Evolutionary conservation across 2,888 invertebrate genomes (phyloP).

Genomic region (Auanema sp.): DNA sequence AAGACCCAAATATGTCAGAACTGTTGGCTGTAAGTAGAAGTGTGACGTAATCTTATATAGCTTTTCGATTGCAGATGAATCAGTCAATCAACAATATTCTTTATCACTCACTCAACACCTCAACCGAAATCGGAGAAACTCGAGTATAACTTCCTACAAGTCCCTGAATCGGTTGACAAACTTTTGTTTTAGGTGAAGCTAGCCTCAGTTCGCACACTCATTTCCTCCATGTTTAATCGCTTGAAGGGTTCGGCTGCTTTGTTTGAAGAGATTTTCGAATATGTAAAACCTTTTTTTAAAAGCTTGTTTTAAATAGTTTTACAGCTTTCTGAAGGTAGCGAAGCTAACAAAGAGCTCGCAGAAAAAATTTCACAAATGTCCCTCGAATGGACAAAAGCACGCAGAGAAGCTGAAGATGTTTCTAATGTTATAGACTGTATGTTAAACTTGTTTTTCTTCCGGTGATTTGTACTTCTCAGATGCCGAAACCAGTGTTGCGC

Average conservation of each 20-base stretch:
- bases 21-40: too few relatives aligned
- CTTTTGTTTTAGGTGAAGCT: background rate
- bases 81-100: background rate
- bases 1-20: too few relatives aligned
- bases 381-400: background rate
- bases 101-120: background rate
- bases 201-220: background rate
- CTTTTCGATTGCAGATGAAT: slow-evolving; percentile 3
- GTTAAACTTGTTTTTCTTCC: background rate
- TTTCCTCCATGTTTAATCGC: background rate
- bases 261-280: slow-evolving; percentile 1
- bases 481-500: background rate
- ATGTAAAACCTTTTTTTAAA: background rate
- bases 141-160: background rate
- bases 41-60: too few relatives aligned
- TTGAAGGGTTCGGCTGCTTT: background rate
- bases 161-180: too few relatives aligned
- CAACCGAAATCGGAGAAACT: background rate
- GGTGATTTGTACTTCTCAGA: background rate
- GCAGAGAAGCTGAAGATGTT: background rate
- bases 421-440: background rate
- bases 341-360: background rate
- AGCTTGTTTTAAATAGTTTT: too few relatives aligned
- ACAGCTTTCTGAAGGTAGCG: too few relatives aligned
- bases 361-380: background rate